Evolutionary conservation across 2,888 invertebrate species (phyloP), one percentile per base, ranked within the genome.

Genomic region (Synergus umbraculus): DNA sequence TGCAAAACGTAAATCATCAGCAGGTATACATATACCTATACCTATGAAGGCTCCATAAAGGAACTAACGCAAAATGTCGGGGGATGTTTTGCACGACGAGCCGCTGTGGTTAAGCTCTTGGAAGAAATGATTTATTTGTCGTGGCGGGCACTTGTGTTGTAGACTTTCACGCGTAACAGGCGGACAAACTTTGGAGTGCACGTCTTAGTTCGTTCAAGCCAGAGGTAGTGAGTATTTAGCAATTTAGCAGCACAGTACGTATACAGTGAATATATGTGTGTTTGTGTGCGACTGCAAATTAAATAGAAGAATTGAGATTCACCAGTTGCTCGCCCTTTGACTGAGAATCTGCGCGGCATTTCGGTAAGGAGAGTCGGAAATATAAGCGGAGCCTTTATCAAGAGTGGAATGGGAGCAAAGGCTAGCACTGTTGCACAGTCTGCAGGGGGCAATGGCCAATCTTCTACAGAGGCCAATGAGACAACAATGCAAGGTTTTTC

Each of bases 381-480:
- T 77, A 37, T 76, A 78, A 43, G 49, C 29, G 80, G 79, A 76
- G 79, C 80, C 81, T 67, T 76, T 58, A 79, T 54, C 46, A 73
- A 12, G 73, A 79, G 76, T 81, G 87, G 85, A 84, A 97, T 97
- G 97, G 97, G 97, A 93, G 97, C 96, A 92, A 97, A 96, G 93
- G 95, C 96, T 89, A 97, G 97, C 92, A 96, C 96, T 87, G 96
- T 96, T 87, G 90, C 91, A 84, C 91, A 91, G 86, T 89, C 90
- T 84, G 85, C 90, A 79, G 87, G 89, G 83, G 90, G 90, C 83
- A 95, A 95, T 92, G 95, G 95, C 89, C 95, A 96, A 90, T 96
- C 96, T 92, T 96, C 96, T 78, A 96, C 94, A 82, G 94, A 91
- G 95, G 95, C 93, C 95, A 96, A 89, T 93, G 95, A 86, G 92